These are phyloP conservation scores for Catharus bicknelli DNA, from an alignment of 2,113 vertebrate species.

Conservation along the genomic window DNA sequence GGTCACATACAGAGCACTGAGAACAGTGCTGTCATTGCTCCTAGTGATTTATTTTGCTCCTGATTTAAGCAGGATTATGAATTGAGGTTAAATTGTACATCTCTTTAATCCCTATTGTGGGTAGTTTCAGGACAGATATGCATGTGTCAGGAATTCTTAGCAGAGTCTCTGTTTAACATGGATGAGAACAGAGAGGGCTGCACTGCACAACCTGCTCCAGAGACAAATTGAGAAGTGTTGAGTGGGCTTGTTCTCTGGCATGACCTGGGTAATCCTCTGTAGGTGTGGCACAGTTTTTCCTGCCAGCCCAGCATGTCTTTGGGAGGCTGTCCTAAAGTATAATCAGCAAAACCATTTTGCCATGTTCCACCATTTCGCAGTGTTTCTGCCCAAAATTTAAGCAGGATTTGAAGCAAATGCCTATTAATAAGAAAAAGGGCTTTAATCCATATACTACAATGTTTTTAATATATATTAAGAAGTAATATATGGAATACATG, in stretches of 20 bases:
- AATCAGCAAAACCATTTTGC: neutral
- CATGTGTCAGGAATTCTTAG: constrained; percentile 42
- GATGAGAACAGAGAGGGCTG: neutral
- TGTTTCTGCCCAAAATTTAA: neutral
- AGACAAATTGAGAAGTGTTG: neutral
- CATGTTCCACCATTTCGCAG: neutral
- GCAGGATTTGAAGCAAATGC: neutral
- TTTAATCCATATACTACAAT: neutral
- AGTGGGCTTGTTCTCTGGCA: neutral
- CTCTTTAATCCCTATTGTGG: constrained; percentile 47
- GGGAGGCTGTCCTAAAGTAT: neutral
- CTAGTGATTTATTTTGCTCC: constrained; percentile 50
- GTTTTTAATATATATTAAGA: neutral
- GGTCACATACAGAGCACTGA: neutral
- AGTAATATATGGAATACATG: neutral
- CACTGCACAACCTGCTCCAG: rapidly evolving
- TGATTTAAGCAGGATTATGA: constrained; percentile 65
- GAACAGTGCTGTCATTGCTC: constrained; percentile 27
- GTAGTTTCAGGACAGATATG: constrained; percentile 45
- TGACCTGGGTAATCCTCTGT: neutral
- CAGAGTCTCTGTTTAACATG: neutral
- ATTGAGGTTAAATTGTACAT: constrained; percentile 65
- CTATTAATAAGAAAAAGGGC: neutral
- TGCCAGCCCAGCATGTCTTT: neutral
- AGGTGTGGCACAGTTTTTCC: neutral